Evolutionary conservation across 2,113 vertebrate species (phyloP).

Genomic region (Riparia riparia): DNA sequence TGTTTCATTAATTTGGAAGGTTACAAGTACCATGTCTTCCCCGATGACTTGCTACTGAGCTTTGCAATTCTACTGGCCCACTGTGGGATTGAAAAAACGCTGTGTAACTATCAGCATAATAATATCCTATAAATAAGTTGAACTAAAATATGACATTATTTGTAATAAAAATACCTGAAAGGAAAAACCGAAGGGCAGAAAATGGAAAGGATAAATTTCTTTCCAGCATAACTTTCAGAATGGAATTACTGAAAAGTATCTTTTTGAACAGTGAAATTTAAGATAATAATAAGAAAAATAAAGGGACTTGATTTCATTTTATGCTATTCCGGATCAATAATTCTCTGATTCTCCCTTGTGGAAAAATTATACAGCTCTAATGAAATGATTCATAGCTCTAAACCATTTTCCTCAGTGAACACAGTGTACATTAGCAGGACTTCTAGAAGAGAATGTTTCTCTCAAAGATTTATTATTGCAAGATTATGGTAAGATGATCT

Average conservation of each 20-base stretch:
- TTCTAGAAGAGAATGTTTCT: slow-evolving; percentile 16
- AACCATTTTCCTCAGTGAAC: not conserved
- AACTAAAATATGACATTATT: not conserved
- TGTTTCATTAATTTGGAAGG: not conserved
- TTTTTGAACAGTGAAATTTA: not conserved
- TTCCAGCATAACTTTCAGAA: not conserved
- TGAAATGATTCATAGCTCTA: not conserved
- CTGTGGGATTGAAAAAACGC: not conserved
- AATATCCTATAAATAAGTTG: not conserved
- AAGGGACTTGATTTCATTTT: not conserved
- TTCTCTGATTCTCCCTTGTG: not conserved
- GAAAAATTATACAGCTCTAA: not conserved
- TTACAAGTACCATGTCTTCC: not conserved
- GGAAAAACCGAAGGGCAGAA: not conserved
- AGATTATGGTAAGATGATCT: not conserved
- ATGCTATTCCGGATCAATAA: not conserved
- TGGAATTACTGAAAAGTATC: not conserved
- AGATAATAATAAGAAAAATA: not conserved
- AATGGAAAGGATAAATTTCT: not conserved
- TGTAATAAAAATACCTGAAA: not conserved
- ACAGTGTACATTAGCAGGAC: not conserved
- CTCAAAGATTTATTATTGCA: not conserved
- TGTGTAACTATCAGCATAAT: not conserved
- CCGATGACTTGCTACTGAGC: not conserved
- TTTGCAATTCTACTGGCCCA: not conserved